These are phyloP conservation scores for Hipparchia semele DNA, from an alignment of 2,888 invertebrate genomes.

Conservation along the genomic window DNA sequence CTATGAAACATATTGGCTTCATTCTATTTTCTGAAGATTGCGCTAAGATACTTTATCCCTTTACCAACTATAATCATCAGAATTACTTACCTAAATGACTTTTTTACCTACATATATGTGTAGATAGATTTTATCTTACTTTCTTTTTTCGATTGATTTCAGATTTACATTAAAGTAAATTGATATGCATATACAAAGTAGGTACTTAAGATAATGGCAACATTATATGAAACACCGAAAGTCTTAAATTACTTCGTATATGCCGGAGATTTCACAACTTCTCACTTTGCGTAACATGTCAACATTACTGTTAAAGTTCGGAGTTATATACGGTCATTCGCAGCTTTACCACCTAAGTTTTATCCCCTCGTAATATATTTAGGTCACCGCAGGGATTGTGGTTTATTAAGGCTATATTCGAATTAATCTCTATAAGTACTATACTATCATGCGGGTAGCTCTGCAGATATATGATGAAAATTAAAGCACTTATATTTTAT, in stretches of 20 bases:
- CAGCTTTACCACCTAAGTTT: conserved; percentile 43
- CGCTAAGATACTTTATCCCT: too few relatives aligned
- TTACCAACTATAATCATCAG: too few relatives aligned
- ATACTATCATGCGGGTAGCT: background rate
- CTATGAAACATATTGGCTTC: background rate
- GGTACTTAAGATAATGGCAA: conserved; percentile 20
- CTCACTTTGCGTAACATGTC: conserved; percentile 42
- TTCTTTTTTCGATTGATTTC: background rate
- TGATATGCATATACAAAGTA: background rate
- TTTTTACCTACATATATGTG: too few relatives aligned
- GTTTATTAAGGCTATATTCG: conserved; percentile 11
- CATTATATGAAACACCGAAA: conserved; percentile 37
- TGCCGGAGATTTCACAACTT: conserved; percentile 41
- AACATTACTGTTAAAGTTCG: conserved; percentile 40
- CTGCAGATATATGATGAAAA: background rate
- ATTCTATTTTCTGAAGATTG: too few relatives aligned
- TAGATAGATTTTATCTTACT: background rate
- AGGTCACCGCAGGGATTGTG: conserved; percentile 38
- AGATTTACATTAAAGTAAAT: background rate
- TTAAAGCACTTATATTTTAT: background rate
- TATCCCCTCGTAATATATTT: conserved; percentile 42
- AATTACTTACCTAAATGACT: too few relatives aligned
- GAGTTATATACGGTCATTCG: conserved; percentile 43
- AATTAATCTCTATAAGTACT: conserved; percentile 10
- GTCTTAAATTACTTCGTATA: conserved; percentile 39